Evolutionary conservation across 2,113 vertebrate species (phyloP), one percentile per base, ranked within the genome.

Genomic region (Poeciliopsis prolifica): DNA sequence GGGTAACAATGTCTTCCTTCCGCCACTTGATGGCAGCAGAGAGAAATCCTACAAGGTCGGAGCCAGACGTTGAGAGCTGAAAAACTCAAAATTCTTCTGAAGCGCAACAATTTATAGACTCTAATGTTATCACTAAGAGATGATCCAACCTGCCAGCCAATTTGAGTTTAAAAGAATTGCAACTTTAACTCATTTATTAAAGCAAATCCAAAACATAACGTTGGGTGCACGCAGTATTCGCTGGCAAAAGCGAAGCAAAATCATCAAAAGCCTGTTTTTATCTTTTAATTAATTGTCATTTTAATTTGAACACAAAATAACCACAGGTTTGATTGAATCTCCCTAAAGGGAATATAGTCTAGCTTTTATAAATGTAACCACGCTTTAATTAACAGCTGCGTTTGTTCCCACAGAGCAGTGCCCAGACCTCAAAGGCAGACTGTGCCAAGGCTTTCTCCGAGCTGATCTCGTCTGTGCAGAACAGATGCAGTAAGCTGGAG

Each of bases 401-500:
- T 64, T 48, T 68, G 8, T 75, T 30, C 61, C 65, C 5, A 24
- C 82, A 86, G 78, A 63, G 29, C 9, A 30, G 37, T 37, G 37
- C 74, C 33, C 22, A 48, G 28, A 44, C 0, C 14, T 70, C 60
- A 0, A 37, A 72, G 71, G 17, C 15, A 0, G 37, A 61, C 44
- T 77, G 77, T 11, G 74, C 69, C 33, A 24, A 26, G 26, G 60
- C 75, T 7, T 85, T 82, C 0, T 8, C 61, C 3, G 14, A 37
- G 19, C 26, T 82, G 19, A 42, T 85, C 42, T 31, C 29, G 19
- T 72, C 77, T 35, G 15, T 78, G 29, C 31, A 75, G 42, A 69
- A 10, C 29, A 62, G 58, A 24, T 28, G 22, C 1, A 29, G n/a
- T 1, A 61, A 78, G 24, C 68, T 75, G 65, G 72, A 70, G 68